phyloP scores from a whole-genome alignment of 1,140 invertebrate species.

The Drosophila kikkawai region DNA sequence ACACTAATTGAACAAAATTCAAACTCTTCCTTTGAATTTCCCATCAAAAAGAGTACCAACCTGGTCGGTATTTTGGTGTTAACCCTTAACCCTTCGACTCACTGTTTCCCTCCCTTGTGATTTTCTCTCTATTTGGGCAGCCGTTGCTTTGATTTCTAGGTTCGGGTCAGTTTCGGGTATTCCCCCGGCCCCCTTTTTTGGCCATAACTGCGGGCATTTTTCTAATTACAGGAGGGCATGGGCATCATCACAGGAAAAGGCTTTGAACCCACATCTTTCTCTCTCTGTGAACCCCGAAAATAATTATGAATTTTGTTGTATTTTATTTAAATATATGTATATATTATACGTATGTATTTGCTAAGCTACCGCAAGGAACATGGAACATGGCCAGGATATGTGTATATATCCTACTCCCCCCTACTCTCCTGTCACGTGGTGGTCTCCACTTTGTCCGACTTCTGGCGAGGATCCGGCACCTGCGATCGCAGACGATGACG shows the following conservation, averaged over 20 bases:
- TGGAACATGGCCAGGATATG: conserved; percentile 46
- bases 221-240: conserved; percentile 67
- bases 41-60: background rate
- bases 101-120: conserved; percentile 4
- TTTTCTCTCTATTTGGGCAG: conserved; percentile 32
- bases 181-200: background rate
- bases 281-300: conserved; percentile 37
- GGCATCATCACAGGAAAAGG: conserved; percentile 14
- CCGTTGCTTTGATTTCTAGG: conserved; percentile 39
- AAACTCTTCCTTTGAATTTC: background rate
- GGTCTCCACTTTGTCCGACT: conserved; percentile 50
- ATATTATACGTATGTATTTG: conserved; percentile 48
- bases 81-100: background rate
- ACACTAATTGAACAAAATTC: background rate
- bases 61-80: background rate
- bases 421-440: conserved; percentile 36
- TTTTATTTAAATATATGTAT: conserved; percentile 58
- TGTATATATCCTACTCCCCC: background rate
- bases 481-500: conserved; percentile 39
- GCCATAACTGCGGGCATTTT: conserved; percentile 70
- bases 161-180: conserved; percentile 4
- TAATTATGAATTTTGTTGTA: conserved; percentile 74
- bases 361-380: conserved; percentile 75
- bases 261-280: conserved; percentile 59
- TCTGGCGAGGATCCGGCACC: conserved; percentile 39